Conservation (phyloP, 2,113 vertebrate species). For the Myotis yumanensis region DNA sequence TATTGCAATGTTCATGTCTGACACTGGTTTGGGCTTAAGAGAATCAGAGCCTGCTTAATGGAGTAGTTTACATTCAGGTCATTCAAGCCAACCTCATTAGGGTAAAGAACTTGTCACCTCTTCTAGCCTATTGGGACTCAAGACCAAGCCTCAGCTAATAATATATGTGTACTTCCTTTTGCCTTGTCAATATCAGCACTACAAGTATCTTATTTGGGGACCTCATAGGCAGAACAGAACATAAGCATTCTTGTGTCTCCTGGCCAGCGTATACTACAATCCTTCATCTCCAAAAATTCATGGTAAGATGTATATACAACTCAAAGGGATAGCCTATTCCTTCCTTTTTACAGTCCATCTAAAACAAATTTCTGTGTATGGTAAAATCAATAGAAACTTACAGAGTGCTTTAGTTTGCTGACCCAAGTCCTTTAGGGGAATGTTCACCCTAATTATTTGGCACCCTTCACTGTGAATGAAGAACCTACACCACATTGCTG, state of each 20-base stretch:
- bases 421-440: neutral
- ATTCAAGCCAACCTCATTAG: neutral
- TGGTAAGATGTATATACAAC: neutral
- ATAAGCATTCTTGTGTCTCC: neutral
- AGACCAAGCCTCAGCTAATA: neutral
- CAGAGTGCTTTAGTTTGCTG: neutral
- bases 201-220: neutral
- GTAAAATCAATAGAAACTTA: slow-evolving; percentile 16
- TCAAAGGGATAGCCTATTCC: neutral
- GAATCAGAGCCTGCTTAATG: neutral
- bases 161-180: neutral
- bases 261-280: neutral
- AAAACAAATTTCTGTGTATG: neutral
- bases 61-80: neutral
- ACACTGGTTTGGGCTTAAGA: neutral
- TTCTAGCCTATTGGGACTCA: neutral
- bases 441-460: neutral
- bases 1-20: neutral
- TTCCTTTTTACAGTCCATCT: neutral
- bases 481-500: neutral
- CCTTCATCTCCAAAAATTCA: neutral
- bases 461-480: neutral
- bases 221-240: neutral
- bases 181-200: neutral
- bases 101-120: neutral